A percentile compares a stretch with the other conserved stretches of the same genome.
These are phyloP conservation scores for Lonchura striata DNA, from an alignment of 2,113 vertebrate species.

Conservation along the genomic window DNA sequence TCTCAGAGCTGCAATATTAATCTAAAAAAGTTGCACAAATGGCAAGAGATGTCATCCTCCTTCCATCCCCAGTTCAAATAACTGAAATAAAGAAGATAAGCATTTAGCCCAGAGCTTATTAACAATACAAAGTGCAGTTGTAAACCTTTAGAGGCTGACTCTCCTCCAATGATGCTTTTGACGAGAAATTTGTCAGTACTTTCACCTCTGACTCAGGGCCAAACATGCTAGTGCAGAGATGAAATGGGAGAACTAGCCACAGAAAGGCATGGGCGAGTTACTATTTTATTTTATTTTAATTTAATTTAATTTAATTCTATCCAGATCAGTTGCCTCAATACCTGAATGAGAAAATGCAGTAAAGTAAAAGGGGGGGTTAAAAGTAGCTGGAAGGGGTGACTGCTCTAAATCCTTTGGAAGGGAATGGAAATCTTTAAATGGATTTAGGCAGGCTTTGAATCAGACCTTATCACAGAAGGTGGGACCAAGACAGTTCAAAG, in stretches of 20 bases:
- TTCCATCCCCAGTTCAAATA: constrained; percentile 17
- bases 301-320: neutral
- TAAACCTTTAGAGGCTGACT: constrained; percentile 12
- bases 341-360: neutral
- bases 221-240: neutral
- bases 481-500: neutral
- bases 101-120: constrained; percentile 28
- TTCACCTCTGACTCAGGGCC: constrained; percentile 16
- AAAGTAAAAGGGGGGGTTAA: neutral
- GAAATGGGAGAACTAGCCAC: neutral
- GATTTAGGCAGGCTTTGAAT: neutral
- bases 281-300: neutral
- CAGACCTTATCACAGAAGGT: neutral
- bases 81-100: constrained; percentile 41
- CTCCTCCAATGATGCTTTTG: neutral
- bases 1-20: constrained; percentile 55
- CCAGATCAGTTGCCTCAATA: neutral
- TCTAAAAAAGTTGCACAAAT: constrained; percentile 34
- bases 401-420: neutral
- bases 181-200: neutral
- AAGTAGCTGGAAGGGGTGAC: neutral
- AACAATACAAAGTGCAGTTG: constrained; percentile 4
- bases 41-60: constrained; percentile 30
- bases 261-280: neutral
- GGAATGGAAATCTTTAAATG: neutral